A percentile compares a stretch with the other conserved stretches of the same genome.
Evolutionary conservation across 1,140 invertebrate genomes (phyloP).

Genomic region (Druon quercuslanigerum): DNA sequence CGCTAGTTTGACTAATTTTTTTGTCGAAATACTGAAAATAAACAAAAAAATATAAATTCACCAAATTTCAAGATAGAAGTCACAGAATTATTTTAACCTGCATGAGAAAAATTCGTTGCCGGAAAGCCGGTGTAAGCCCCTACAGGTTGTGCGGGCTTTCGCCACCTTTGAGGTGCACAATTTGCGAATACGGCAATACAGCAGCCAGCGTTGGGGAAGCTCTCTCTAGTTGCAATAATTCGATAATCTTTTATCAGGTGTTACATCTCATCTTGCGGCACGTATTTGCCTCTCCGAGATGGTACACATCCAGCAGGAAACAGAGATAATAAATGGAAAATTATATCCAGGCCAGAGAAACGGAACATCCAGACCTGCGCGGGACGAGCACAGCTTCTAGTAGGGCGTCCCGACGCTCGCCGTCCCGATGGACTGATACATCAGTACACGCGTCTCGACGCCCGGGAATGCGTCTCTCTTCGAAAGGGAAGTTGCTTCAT

Average conservation of each 20-base stretch:
- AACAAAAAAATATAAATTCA: too few relatives aligned
- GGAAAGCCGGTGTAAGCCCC: slow-evolving; percentile 11
- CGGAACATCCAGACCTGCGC: slow-evolving; percentile 66
- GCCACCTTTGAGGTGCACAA: slow-evolving; percentile 20
- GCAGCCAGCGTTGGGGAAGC: not conserved
- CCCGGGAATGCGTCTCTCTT: slow-evolving; percentile 69
- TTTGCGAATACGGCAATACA: not conserved
- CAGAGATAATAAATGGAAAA: slow-evolving; percentile 65
- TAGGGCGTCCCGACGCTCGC: slow-evolving; percentile 60
- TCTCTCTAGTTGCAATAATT: slow-evolving; percentile 16
- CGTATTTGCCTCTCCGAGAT: slow-evolving; percentile 44
- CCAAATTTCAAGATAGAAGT: too few relatives aligned
- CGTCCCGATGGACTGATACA: slow-evolving; percentile 61
- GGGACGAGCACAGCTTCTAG: slow-evolving; percentile 43
- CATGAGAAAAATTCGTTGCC: not conserved
- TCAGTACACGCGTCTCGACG: slow-evolving; percentile 73
- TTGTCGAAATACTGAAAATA: too few relatives aligned
- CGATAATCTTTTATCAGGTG: slow-evolving; percentile 28
- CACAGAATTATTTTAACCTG: not conserved
- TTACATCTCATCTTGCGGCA: slow-evolving; percentile 36
- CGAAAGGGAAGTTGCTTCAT: slow-evolving; percentile 36
- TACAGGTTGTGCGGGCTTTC: slow-evolving; percentile 12
- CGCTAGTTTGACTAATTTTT: too few relatives aligned
- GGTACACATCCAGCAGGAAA: slow-evolving; percentile 50
- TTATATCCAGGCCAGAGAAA: slow-evolving; percentile 56